Evolutionary conservation across 2,797 vertebrate genomes (phyloP).

Genomic region (Myotis pilosus): DNA sequence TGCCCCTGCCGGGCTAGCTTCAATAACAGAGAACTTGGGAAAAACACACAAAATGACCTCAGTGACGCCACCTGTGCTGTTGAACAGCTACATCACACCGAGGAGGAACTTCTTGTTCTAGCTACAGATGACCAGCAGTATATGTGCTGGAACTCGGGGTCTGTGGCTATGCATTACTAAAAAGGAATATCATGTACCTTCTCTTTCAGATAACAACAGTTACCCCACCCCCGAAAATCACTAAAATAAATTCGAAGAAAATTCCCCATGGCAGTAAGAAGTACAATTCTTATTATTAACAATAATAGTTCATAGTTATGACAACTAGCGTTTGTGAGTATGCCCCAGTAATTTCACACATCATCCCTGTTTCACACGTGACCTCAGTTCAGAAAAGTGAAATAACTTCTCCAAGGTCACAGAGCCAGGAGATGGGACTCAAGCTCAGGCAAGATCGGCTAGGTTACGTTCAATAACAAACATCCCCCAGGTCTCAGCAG

Average conservation of each 20-base stretch:
- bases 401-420: background rate
- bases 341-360: background rate
- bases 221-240: background rate
- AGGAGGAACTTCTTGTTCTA: slow-evolving; percentile 32
- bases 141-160: background rate
- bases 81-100: slow-evolving; percentile 44
- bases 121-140: background rate
- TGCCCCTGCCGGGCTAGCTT: background rate
- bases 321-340: background rate
- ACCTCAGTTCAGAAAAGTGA: background rate
- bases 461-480: background rate
- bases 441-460: background rate
- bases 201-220: background rate
- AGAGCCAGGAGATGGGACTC: background rate
- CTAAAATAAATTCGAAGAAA: slow-evolving; percentile 22
- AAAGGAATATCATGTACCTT: background rate
- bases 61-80: slow-evolving; percentile 17
- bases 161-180: background rate
- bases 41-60: slow-evolving; percentile 58
- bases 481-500: background rate
- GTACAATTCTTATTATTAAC: slow-evolving; percentile 17
- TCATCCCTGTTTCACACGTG: background rate
- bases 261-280: background rate
- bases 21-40: slow-evolving; percentile 57
- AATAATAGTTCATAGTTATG: background rate